These are phyloP conservation scores for Rhadina sibilatrix DNA, from an alignment of 2,113 vertebrate genomes.

Conservation along the genomic window DNA sequence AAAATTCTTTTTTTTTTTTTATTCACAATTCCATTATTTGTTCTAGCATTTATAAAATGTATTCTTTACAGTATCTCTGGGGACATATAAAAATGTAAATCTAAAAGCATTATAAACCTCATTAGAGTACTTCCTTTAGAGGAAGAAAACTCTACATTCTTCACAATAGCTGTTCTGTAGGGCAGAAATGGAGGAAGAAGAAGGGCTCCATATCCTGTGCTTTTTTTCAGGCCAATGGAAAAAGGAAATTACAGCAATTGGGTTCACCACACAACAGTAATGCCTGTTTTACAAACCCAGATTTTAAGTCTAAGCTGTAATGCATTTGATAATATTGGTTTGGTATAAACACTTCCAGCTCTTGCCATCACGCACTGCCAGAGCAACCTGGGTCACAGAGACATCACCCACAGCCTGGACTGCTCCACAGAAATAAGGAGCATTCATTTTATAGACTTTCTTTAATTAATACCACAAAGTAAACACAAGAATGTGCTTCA, in stretches of 20 bases:
- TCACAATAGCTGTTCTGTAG: background rate
- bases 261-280: background rate
- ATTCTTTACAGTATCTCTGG: background rate
- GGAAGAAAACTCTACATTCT: background rate
- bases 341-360: background rate
- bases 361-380: accelerated
- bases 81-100: background rate
- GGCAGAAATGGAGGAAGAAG: background rate
- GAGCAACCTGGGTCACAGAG: background rate
- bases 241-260: background rate
- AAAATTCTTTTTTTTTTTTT: background rate
- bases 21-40: background rate
- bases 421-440: background rate
- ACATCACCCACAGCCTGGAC: background rate
- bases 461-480: background rate
- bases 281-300: background rate
- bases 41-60: background rate
- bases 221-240: background rate
- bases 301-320: background rate
- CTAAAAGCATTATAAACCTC: background rate
- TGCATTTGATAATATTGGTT: background rate
- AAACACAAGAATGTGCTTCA: background rate
- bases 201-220: background rate
- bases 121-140: background rate
- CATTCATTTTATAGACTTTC: background rate